phyloP scores from a whole-genome alignment of 2,113 vertebrate species.

The Gnathonemus echidnorhynchus region DNA sequence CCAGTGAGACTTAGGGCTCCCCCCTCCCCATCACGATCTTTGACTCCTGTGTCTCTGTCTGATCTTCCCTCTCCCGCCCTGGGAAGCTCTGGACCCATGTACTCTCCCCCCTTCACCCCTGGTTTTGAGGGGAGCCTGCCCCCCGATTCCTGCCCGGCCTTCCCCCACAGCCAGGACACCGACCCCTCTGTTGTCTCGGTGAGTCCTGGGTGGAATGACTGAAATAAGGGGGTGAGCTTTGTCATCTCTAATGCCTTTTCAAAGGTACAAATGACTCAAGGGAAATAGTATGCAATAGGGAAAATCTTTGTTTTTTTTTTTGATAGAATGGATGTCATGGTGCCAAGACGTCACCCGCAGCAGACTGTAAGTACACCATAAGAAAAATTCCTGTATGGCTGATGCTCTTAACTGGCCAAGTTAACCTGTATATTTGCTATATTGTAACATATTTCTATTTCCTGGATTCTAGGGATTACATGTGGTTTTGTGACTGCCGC shows the following conservation, averaged over 20 bases:
- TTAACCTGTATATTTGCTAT: not conserved
- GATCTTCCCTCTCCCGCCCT: conserved; percentile 56
- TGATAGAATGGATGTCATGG: conserved; percentile 78
- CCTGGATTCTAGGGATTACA: not conserved
- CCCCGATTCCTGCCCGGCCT: conserved; percentile 53
- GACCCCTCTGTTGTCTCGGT: conserved; percentile 56
- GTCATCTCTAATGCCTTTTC: not conserved
- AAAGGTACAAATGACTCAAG: not conserved
- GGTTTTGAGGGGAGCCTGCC: conserved; percentile 50
- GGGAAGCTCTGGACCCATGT: conserved; percentile 38
- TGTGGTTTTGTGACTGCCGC: not conserved
- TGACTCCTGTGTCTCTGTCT: conserved; percentile 41
- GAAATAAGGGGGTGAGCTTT: not conserved
- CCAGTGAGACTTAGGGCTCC: conserved; percentile 53
- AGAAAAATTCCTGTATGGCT: not conserved
- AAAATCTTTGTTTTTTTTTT: conserved; percentile 24
- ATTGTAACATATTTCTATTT: not conserved
- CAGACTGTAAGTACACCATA: conserved; percentile 73
- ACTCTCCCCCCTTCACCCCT: conserved; percentile 48
- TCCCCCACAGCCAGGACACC: conserved; percentile 59
- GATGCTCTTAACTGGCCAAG: not conserved
- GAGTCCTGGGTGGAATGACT: conserved; percentile 26
- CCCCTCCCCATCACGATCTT: conserved; percentile 38
- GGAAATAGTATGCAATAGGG: not conserved
- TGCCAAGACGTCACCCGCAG: conserved; percentile 65